Conservation (phyloP, 2,888 invertebrate genomes). For the Hirtodrosophila confusa region DNA sequence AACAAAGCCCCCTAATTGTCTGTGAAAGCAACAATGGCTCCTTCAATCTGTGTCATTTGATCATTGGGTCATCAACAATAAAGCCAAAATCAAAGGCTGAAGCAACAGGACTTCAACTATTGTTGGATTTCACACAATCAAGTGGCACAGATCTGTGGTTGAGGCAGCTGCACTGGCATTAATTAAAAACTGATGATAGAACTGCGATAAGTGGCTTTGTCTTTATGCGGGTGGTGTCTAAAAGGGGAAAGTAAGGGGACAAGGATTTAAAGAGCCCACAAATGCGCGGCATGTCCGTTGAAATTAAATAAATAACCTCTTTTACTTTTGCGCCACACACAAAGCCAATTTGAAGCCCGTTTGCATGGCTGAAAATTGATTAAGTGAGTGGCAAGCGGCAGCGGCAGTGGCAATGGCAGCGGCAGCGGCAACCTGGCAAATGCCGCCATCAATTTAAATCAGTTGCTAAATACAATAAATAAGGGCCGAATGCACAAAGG, state of each 20-base stretch:
- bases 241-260: not conserved
- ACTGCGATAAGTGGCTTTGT: constrained; percentile 18
- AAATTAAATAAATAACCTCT: constrained; percentile 50
- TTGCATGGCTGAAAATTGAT: constrained; percentile 69
- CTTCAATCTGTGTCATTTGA: constrained; percentile 9
- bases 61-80: not conserved
- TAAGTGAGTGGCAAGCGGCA: constrained; percentile 68
- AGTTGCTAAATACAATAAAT: constrained; percentile 70
- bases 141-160: constrained; percentile 30
- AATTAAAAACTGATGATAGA: constrained; percentile 61
- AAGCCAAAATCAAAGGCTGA: constrained; percentile 1
- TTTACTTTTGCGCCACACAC: constrained; percentile 21
- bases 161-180: constrained; percentile 39
- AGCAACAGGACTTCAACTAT: not conserved
- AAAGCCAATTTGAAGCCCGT: constrained; percentile 49
- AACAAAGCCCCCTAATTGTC: constrained; percentile 13
- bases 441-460: constrained; percentile 72
- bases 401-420: constrained; percentile 1
- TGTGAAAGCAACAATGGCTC: constrained; percentile 3
- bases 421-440: constrained; percentile 28
- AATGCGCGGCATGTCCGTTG: constrained; percentile 34
- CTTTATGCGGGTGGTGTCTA: constrained; percentile 23
- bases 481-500: constrained; percentile 45
- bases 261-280: constrained; percentile 23
- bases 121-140: constrained; percentile 13